Percentiles rank a stretch among this genome's conserved stretches.
Conservation (phyloP, 2,888 invertebrate species). For the Anoplius nigerrimus region DNA sequence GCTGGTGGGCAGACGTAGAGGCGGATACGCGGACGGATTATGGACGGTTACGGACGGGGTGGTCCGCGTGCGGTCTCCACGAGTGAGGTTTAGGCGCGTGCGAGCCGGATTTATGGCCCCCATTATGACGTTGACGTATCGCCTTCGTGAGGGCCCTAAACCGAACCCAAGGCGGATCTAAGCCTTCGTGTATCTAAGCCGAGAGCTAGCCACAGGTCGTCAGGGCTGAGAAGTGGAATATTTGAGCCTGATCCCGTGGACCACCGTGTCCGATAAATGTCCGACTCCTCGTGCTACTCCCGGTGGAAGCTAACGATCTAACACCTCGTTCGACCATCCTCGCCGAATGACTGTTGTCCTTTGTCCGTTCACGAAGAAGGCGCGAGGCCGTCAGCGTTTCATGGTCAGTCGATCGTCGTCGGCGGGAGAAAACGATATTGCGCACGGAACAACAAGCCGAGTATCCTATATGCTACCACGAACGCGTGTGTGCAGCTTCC, state of each 20-base stretch:
- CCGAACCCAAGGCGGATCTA: conserved; percentile 61
- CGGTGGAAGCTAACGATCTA: no score
- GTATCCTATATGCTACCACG: no score
- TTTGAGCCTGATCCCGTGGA: conserved; percentile 58
- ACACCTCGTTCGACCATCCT: no score
- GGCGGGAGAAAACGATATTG: no score
- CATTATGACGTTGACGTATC: conserved; percentile 71
- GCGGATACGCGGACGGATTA: conserved; percentile 48
- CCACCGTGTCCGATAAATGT: conserved; percentile 58
- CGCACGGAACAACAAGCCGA: no score
- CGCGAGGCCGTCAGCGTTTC: no score
- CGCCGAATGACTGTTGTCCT: no score
- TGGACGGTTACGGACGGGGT: conserved; percentile 49
- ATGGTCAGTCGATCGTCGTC: no score
- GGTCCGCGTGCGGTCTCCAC: conserved; percentile 54
- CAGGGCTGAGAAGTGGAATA: conserved; percentile 58
- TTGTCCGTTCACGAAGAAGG: no score
- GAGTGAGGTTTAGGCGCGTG: conserved; percentile 61
- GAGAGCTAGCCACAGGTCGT: conserved; percentile 61
- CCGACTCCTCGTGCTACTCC: conserved; percentile 10
- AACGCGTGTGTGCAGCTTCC: no score
- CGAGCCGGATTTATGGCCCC: conserved; percentile 67
- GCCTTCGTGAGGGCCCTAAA: conserved; percentile 61
- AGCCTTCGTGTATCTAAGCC: conserved; percentile 62
- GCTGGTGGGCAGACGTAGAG: conserved; percentile 10